Percentiles rank a stretch among this genome's conserved stretches.
phyloP scores from a whole-genome alignment of 2,113 vertebrate species.

The Onychorhynchus coronatus region DNA sequence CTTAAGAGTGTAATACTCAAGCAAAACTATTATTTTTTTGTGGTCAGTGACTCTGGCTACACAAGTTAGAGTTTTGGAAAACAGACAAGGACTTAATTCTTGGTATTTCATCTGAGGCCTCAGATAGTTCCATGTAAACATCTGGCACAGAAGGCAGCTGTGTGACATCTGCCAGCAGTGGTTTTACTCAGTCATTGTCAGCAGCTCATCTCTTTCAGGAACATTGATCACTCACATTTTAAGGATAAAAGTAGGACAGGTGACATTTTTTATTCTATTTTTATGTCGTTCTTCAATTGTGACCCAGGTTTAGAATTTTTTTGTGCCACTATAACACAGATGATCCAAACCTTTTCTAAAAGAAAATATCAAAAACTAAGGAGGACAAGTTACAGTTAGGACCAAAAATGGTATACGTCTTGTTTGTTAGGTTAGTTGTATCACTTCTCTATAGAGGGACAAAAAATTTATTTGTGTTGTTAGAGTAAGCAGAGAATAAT shows the following conservation, averaged over 20 bases:
- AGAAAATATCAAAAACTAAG: background rate
- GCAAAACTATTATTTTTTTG: background rate
- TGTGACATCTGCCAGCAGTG: background rate
- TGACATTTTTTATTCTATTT: background rate
- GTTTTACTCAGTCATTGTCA: background rate
- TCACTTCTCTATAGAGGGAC: background rate
- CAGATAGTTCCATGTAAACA: background rate
- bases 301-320: background rate
- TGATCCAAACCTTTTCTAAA: background rate
- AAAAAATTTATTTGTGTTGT: background rate
- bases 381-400: background rate
- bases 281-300: background rate
- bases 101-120: background rate
- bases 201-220: background rate
- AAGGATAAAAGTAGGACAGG: background rate
- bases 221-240: background rate
- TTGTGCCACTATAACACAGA: background rate
- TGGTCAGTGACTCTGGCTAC: background rate
- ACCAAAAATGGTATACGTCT: background rate
- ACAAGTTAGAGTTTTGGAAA: background rate
- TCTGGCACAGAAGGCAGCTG: background rate
- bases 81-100: background rate
- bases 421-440: background rate
- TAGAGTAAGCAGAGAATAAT: background rate
- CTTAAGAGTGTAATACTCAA: background rate